Conservation (phyloP, 2,113 vertebrate genomes). For the Lophochroa leadbeateri region DNA sequence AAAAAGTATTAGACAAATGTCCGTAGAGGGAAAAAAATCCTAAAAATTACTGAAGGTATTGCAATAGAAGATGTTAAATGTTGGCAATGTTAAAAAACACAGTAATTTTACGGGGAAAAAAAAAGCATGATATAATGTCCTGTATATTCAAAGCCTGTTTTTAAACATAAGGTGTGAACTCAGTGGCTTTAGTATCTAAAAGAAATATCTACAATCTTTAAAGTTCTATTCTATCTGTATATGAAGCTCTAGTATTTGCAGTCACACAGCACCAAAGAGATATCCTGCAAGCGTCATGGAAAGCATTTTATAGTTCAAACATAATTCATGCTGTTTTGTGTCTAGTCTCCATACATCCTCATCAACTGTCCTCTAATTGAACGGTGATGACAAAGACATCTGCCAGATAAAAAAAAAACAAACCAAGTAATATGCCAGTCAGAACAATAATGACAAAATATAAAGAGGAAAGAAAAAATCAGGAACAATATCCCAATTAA, state of each 20-base stretch:
- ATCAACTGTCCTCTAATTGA: not conserved
- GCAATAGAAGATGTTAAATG: not conserved
- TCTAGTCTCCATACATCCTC: not conserved
- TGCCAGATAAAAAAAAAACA: not conserved
- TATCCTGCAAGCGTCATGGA: not conserved
- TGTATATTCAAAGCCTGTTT: not conserved
- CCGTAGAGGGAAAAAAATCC: not conserved
- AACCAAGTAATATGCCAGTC: not conserved
- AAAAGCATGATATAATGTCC: not conserved
- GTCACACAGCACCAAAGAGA: not conserved
- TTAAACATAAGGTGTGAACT: not conserved
- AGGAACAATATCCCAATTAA: slow-evolving; percentile 17
- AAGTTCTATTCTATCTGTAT: not conserved
- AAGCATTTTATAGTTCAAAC: not conserved
- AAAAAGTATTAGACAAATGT: not conserved
- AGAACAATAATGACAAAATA: slow-evolving; percentile 4
- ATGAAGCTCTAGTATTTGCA: not conserved
- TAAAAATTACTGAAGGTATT: not conserved
- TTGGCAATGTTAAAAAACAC: not conserved
- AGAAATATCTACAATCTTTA: not conserved
- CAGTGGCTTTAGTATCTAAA: not conserved
- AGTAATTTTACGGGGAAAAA: not conserved
- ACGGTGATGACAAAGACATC: not conserved
- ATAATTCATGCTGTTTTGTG: not conserved
- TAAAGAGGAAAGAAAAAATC: not conserved